Conservation (phyloP, 2,113 vertebrate genomes). For the Lipotes vexillifer region DNA sequence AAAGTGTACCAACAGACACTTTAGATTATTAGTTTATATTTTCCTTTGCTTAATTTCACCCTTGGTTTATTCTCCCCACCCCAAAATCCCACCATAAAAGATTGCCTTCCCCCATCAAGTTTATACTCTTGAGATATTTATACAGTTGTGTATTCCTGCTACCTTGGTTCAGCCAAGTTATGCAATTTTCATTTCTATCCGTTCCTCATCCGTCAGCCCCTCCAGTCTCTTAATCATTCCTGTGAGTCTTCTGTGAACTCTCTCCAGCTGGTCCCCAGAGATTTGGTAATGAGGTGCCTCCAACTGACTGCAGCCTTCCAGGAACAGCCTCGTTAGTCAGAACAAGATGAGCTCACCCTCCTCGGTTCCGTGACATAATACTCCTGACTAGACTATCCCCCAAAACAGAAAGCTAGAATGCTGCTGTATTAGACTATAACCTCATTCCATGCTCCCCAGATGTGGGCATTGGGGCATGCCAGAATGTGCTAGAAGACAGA, state of each 20-base stretch:
- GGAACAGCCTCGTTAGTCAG: conserved; percentile 45
- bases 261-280: conserved; percentile 62
- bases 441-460: not conserved
- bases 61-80: conserved; percentile 8
- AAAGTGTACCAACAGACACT: not conserved
- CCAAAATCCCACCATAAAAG: conserved; percentile 36
- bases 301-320: conserved; percentile 68
- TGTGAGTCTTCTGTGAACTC: conserved; percentile 71
- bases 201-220: conserved; percentile 61
- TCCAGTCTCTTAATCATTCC: conserved; percentile 61
- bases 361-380: conserved; percentile 45
- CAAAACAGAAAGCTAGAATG: conserved; percentile 30
- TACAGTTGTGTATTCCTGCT: conserved; percentile 56
- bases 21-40: conserved; percentile 43
- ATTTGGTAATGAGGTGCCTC: conserved; percentile 71
- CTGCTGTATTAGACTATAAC: not conserved
- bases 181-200: conserved; percentile 64
- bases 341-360: conserved; percentile 67
- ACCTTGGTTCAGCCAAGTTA: conserved; percentile 65
- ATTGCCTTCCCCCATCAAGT: not conserved
- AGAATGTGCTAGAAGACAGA: not conserved
- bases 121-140: conserved; percentile 59
- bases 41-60: not conserved
- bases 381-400: conserved; percentile 18
- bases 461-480: not conserved